Evolutionary conservation across 1,140 invertebrate species (phyloP).

Genomic region (Calosoma granatense): DNA sequence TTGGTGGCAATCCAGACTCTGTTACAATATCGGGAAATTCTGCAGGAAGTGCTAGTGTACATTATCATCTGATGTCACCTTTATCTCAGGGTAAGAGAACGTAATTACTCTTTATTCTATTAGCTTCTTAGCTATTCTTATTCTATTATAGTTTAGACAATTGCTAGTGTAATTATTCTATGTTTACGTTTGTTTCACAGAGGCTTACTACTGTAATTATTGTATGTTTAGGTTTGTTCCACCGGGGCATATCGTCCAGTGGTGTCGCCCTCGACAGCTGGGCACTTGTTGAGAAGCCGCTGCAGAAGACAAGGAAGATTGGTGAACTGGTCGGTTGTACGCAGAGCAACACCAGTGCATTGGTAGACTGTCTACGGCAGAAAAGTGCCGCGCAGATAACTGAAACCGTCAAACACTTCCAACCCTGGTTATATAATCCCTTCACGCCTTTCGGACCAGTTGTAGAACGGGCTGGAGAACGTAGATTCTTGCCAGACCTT

Average conservation of each 20-base stretch:
- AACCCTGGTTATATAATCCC: not conserved
- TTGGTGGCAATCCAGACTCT: conserved; percentile 33
- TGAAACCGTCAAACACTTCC: conserved; percentile 13
- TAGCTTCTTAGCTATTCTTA: too few relatives aligned
- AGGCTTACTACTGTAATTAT: conserved; percentile 48
- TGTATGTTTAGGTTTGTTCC: not conserved
- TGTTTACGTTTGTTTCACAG: conserved; percentile 43
- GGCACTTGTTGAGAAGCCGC: conserved; percentile 53
- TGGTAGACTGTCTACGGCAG: conserved; percentile 57
- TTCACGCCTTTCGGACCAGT: conserved; percentile 27
- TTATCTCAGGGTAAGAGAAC: not conserved
- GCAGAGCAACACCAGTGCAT: conserved; percentile 38
- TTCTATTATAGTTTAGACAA: too few relatives aligned
- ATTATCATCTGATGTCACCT: not conserved
- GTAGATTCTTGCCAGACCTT: conserved; percentile 44
- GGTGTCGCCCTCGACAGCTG: conserved; percentile 62
- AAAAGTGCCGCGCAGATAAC: conserved; percentile 13
- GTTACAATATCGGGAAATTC: conserved; percentile 32
- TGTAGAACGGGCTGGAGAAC: conserved; percentile 27
- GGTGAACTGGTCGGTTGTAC: conserved; percentile 59
- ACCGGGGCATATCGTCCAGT: conserved; percentile 47
- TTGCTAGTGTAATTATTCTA: too few relatives aligned
- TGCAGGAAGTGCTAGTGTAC: not conserved
- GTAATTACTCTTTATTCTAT: too few relatives aligned
- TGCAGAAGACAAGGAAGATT: conserved; percentile 55